Percentiles rank a stretch among this genome's conserved stretches.
phyloP scores from a whole-genome alignment of 2,888 invertebrate genomes.

The Leuctra nigra region DNA sequence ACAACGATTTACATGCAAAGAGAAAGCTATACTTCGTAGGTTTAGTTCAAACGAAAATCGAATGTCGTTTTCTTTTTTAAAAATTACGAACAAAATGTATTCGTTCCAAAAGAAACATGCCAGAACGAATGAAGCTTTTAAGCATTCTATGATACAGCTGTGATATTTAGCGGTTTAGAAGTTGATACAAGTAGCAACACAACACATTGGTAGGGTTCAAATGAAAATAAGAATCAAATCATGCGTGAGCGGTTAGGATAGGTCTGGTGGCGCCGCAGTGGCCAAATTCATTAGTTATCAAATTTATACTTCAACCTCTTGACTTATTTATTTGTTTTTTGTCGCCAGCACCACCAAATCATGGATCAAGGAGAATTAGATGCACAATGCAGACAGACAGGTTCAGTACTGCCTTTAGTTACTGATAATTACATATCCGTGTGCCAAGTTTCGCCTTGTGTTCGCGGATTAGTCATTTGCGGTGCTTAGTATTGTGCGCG shows the following conservation, averaged over 20 bases:
- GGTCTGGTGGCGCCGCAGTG: slow-evolving; percentile 15
- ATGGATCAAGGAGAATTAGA: slow-evolving; percentile 24
- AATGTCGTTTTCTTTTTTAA: no score
- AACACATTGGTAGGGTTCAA: background rate
- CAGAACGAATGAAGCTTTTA: slow-evolving; percentile 1
- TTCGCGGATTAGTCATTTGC: slow-evolving; percentile 25
- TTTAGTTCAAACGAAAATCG: no score
- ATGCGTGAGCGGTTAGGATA: background rate
- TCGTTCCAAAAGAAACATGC: background rate
- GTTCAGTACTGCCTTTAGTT: slow-evolving; percentile 26
- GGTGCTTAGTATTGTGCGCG: slow-evolving; percentile 24
- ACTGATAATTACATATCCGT: slow-evolving; percentile 7
- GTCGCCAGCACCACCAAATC: slow-evolving; percentile 21
- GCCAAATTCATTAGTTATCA: no score
- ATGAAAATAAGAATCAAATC: no score
- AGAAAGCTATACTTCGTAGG: no score
- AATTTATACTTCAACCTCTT: no score
- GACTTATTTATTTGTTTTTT: background rate
- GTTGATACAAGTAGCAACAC: no score
- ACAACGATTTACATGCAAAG: no score
- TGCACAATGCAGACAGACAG: slow-evolving; percentile 29
- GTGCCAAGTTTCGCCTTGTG: slow-evolving; percentile 29
- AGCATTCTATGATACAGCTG: slow-evolving; percentile 1
- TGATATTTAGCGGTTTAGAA: no score
- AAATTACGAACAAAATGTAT: no score